These are phyloP conservation scores for Drosophila macrospina DNA, from an alignment of 2,888 invertebrate genomes.

Conservation along the genomic window DNA sequence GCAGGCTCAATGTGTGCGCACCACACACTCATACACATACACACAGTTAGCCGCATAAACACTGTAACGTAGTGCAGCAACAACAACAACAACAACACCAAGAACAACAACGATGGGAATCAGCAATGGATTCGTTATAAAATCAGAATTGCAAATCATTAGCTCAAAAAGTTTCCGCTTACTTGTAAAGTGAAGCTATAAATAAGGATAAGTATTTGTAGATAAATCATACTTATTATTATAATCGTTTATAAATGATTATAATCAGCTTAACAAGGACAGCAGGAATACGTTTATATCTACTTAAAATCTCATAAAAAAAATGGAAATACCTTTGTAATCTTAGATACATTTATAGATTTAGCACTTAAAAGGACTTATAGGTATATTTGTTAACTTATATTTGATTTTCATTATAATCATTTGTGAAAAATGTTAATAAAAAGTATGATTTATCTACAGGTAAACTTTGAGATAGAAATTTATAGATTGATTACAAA, in stretches of 20 bases:
- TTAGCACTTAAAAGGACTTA: neutral
- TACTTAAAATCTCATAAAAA: slow-evolving; percentile 6
- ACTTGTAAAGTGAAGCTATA: slow-evolving; percentile 7
- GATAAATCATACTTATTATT: slow-evolving; percentile 6
- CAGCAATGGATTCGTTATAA: slow-evolving; percentile 17
- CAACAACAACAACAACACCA: slow-evolving; percentile 8
- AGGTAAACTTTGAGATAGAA: too few relatives aligned
- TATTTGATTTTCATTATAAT: neutral
- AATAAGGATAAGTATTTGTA: slow-evolving; percentile 5
- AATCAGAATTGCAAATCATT: slow-evolving; percentile 25
- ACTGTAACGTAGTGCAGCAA: slow-evolving; percentile 1
- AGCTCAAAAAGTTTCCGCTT: slow-evolving; percentile 12
- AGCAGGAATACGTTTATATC: neutral
- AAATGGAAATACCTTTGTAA: neutral
- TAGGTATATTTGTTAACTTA: neutral
- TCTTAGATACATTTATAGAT: slow-evolving; percentile 1
- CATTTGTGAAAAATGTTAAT: neutral
- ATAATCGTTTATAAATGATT: slow-evolving; percentile 4
- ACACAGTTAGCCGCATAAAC: slow-evolving; percentile 4
- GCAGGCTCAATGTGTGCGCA: slow-evolving; percentile 26
- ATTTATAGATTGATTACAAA: too few relatives aligned
- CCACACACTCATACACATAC: slow-evolving; percentile 9
- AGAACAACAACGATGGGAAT: neutral
- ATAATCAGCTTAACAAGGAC: slow-evolving; percentile 4
- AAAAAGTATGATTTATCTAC: too few relatives aligned